Evolutionary conservation across 2,113 vertebrate species (phyloP), one percentile per base, ranked within the genome.

Genomic region (Cygnus atratus): DNA sequence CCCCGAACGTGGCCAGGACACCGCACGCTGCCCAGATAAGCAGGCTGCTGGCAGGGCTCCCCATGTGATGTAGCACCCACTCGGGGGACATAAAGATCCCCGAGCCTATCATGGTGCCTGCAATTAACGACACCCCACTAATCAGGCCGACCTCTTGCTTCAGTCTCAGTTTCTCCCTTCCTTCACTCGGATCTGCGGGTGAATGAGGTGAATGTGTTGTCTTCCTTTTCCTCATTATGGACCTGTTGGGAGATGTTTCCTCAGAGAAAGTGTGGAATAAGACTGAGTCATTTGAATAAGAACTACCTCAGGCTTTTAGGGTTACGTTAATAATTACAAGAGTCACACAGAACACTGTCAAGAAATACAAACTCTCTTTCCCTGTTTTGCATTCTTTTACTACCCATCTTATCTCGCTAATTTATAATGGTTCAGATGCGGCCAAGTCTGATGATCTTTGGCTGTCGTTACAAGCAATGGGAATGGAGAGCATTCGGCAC

Each of bases 91-190:
- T 97, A 68, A 98, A 98, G 91, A 98, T 99, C 31, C 99, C 98
- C 0, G 98, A 98, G 76, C 98, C 98, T 7, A 99, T 98, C 98
- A 99, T 98, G 14, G 97, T 98, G 33, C 99, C 98, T 7, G 98
- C 97, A 37, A 98, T 96, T 46, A 99, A 88, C 20, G 98, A 98
- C 54, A 98, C 91, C 0, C 98, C 91, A 0, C 98, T 98, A 74
- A 98, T 90, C 77, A 99, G 72, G 28, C 97, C 94, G 0, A 98
- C 87, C 39, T 98, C 97, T 71, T 80, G 90, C 63, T 96, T 96
- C 81, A 98, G 84, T 41, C 54, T 91, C 63, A 98, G 72, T n/a
- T 95, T 91, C 62, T 94, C 85, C 24, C 50, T 31, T 19, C 20
- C 63, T 62, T 68, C n/a, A 4, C 29, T 94, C 39, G 7, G 50